Percentiles rank a stretch among this genome's conserved stretches.
These are phyloP conservation scores for Acanthiza pusilla DNA, from an alignment of 2,797 vertebrate species.

Conservation along the genomic window DNA sequence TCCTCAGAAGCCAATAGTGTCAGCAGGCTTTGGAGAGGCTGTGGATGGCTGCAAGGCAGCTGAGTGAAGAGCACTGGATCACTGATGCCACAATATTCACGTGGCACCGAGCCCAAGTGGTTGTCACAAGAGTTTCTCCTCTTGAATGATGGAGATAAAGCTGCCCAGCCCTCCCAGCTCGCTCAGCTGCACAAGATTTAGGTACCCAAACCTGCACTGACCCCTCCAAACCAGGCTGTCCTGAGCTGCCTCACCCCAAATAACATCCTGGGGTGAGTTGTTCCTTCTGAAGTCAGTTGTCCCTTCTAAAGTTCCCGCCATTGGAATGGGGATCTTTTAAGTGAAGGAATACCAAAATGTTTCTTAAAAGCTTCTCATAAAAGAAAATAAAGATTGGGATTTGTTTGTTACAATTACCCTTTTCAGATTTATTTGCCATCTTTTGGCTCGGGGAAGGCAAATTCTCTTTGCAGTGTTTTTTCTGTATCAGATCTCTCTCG, in stretches of 20 bases:
- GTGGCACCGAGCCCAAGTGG: constrained; percentile 7
- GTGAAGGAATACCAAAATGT: background rate
- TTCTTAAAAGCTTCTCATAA: background rate
- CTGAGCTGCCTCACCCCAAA: background rate
- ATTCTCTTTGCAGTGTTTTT: background rate
- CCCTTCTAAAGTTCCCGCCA: background rate
- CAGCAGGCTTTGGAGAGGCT: background rate
- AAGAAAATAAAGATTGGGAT: background rate
- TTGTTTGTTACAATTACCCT: background rate
- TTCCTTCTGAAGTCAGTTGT: background rate
- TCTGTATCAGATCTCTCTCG: background rate
- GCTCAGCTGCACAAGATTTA: background rate
- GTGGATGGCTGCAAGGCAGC: background rate
- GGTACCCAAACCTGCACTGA: background rate
- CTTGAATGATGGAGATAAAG: constrained; percentile 11
- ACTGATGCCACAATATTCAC: constrained; percentile 19
- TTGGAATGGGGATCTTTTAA: background rate
- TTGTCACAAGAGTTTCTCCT: constrained; percentile 13
- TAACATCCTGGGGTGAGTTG: background rate
- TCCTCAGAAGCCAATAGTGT: background rate
- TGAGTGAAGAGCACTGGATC: background rate
- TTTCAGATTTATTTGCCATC: background rate
- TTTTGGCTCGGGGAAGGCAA: background rate
- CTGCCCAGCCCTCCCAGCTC: constrained; percentile 6
- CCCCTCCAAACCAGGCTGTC: background rate